Evolutionary conservation across 1,140 invertebrate genomes (phyloP).

Genomic region (Apocrypta bakeri): DNA sequence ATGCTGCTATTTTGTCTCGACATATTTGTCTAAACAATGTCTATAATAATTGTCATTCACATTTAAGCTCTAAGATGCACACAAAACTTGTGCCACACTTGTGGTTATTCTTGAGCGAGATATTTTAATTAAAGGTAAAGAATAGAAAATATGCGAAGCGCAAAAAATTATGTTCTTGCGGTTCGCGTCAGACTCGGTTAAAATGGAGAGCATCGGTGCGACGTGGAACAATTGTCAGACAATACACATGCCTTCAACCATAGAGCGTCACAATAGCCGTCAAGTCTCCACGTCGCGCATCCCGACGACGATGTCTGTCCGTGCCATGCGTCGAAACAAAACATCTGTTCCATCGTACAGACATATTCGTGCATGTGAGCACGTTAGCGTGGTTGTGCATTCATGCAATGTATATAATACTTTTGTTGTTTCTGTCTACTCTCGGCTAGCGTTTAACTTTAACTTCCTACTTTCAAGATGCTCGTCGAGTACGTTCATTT

Average conservation of each 20-base stretch:
- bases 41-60: too few species aligned
- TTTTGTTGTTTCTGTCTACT: background rate
- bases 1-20: too few species aligned
- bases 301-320: conserved; percentile 6
- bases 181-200: background rate
- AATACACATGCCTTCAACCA: conserved; percentile 1
- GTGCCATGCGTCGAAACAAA: conserved; percentile 15
- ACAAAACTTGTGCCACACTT: too few species aligned
- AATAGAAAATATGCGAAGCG: background rate
- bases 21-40: too few species aligned
- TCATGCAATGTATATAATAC: background rate
- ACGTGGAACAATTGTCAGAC: conserved; percentile 17
- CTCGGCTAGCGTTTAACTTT: background rate
- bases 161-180: background rate
- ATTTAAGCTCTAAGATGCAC: too few species aligned
- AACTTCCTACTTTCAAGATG: background rate
- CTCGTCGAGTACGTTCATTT: background rate
- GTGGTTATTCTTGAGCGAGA: too few species aligned
- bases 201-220: background rate
- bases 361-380: background rate
- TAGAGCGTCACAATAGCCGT: conserved; percentile 30
- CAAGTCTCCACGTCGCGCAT: background rate
- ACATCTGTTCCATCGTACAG: background rate
- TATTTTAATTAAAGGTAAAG: too few species aligned
- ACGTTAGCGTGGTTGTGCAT: background rate